A percentile compares a stretch with the other conserved stretches of the same genome.
phyloP scores from a whole-genome alignment of 2,113 vertebrate genomes.

The Notothenia coriiceps region DNA sequence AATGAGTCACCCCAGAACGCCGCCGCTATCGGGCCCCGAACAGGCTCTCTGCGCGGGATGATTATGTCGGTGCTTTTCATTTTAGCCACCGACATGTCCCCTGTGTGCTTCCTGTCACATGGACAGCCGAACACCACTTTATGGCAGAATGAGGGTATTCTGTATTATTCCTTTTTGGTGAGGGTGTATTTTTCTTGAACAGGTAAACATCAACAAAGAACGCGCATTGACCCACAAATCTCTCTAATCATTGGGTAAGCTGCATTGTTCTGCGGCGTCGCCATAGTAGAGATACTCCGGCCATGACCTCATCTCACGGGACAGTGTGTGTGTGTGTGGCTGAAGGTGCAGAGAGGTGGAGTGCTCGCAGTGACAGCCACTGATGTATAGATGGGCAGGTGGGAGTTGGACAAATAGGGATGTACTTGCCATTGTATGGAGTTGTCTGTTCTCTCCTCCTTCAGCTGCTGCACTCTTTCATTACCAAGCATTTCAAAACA shows the following conservation, averaged over 20 bases:
- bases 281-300: constrained; percentile 17
- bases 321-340: constrained; percentile 11
- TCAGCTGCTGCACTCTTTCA: constrained; percentile 59
- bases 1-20: constrained; percentile 73
- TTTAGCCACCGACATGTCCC: constrained; percentile 20
- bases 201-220: background rate
- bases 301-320: constrained; percentile 55
- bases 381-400: constrained; percentile 68
- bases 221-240: background rate
- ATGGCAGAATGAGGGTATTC: background rate
- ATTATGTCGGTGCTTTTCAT: constrained; percentile 50
- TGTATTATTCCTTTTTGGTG: background rate
- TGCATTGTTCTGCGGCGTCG: constrained; percentile 21
- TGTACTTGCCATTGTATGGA: constrained; percentile 33
- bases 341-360: constrained; percentile 37
- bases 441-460: constrained; percentile 41
- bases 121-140: background rate
- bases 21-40: constrained; percentile 56
- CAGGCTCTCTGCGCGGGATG: constrained; percentile 37
- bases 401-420: constrained; percentile 53
- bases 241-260: constrained; percentile 24
- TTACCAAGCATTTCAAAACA: constrained; percentile 47
- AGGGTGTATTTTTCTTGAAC: background rate
- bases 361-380: constrained; percentile 45
- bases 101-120: background rate